Evolutionary conservation across 2,113 vertebrate genomes (phyloP), one percentile per base, ranked within the genome.

Genomic region (Dissostichus mawsoni): DNA sequence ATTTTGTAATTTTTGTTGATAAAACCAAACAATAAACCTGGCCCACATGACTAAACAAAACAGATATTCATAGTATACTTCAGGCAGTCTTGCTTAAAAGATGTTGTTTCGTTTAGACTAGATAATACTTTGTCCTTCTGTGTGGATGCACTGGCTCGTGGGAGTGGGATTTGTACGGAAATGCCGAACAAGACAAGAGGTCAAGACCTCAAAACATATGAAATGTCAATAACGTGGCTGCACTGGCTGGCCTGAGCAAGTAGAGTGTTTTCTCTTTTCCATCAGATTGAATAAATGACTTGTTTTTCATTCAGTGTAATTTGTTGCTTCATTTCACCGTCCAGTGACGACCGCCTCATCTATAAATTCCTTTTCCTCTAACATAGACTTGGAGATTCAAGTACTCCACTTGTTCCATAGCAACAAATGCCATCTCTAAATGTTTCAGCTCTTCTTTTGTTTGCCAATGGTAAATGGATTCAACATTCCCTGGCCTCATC

Each of bases 251-350:
- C 50, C 53, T 17, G 50, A 89, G 67, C 69, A 85, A 62, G 82
- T 69, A 45, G 1, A 36, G 11, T 74, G 69, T 69, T 51, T 63
- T 63, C 63, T 74, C 53, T 82, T 55, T 78, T 74, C 61, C 76
- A 62, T 65, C 74, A 50, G 86, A 84, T 75, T 76, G 0, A 92
- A 90, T 92, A 92, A 92, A 90, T 65, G 44, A 23, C 71, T 76
- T 83, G 45, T 83, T 90, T 82, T 87, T 57, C 59, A 66, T 68
- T 20, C 14, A 51, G 16, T 69, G 33, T 64, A 1, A 25, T 74
- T 29, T 86, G 58, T 74, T 77, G 48, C 5, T 76, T 86, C 70
- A 47, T 80, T 33, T 74, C 36, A 83, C n/a, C 8, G 13, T 44
- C 57, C 64, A 71, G 61, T 64, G 36, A 51, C 29, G 8, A 68